Evolutionary conservation across 1,140 invertebrate species (phyloP).

Genomic region (Antheraea mylitta): DNA sequence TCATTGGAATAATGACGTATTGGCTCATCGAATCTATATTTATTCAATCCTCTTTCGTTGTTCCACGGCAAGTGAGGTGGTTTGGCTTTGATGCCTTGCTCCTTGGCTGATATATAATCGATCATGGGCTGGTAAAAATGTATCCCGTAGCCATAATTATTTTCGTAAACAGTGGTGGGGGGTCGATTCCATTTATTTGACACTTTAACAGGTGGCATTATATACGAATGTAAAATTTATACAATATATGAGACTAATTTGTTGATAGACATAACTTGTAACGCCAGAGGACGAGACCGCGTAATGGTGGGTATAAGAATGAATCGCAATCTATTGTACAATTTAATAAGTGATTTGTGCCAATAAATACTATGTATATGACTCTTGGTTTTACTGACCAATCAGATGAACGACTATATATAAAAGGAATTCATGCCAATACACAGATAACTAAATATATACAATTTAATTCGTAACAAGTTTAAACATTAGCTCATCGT

Average conservation of each 20-base stretch:
- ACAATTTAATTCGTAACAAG: background rate
- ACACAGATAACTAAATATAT: constrained; percentile 18
- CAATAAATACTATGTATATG: constrained; percentile 41
- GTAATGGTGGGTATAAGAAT: constrained; percentile 38
- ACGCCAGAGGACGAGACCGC: constrained; percentile 35
- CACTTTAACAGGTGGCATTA: constrained; percentile 63
- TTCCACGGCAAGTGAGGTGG: constrained; percentile 86
- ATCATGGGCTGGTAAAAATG: constrained; percentile 92
- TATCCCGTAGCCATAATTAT: constrained; percentile 89
- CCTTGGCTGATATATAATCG: constrained; percentile 85
- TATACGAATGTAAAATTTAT: background rate
- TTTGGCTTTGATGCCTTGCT: constrained; percentile 66
- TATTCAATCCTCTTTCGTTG: constrained; percentile 83
- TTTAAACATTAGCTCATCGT: background rate
- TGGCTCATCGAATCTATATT: constrained; percentile 79
- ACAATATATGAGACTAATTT: background rate
- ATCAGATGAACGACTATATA: constrained; percentile 60
- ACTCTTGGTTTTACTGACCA: constrained; percentile 54
- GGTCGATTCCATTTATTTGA: constrained; percentile 78
- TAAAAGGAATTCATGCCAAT: constrained; percentile 65
- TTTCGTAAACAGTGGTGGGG: constrained; percentile 85
- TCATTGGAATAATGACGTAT: constrained; percentile 81
- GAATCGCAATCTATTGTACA: constrained; percentile 56
- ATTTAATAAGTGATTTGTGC: constrained; percentile 58
- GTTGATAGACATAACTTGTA: constrained; percentile 24